Conservation (phyloP, 1,140 invertebrate genomes). For the Neodiprion fabricii region DNA sequence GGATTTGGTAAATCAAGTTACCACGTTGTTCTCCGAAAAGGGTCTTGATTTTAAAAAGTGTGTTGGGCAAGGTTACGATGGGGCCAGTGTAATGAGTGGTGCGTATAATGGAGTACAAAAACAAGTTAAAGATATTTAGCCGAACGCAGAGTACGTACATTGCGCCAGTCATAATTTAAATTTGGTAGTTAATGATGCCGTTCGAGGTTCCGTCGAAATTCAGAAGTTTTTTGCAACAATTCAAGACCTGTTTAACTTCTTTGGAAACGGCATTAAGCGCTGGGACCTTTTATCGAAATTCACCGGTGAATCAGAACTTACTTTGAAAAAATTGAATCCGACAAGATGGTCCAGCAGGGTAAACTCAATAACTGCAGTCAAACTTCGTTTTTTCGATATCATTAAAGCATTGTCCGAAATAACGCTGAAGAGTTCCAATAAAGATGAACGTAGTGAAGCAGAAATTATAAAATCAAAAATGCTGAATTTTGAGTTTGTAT, state of each 20-base stretch:
- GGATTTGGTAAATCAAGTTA: not conserved
- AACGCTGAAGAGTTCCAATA: not conserved
- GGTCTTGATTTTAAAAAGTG: slow-evolving; percentile 27
- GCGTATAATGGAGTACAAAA: slow-evolving; percentile 31
- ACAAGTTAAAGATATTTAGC: slow-evolving; percentile 23
- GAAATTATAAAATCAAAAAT: too few relatives aligned
- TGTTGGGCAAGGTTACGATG: slow-evolving; percentile 31
- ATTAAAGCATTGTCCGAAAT: slow-evolving; percentile 6
- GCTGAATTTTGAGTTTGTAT: too few relatives aligned
- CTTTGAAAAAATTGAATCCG: slow-evolving; percentile 20
- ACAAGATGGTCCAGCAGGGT: slow-evolving; percentile 18
- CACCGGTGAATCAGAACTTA: slow-evolving; percentile 17
- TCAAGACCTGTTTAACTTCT: slow-evolving; percentile 21
- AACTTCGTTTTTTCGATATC: slow-evolving; percentile 15
- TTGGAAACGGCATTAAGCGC: slow-evolving; percentile 19
- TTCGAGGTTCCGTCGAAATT: slow-evolving; percentile 34
- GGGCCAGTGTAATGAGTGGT: slow-evolving; percentile 24
- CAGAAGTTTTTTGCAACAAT: slow-evolving; percentile 21
- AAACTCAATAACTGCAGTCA: slow-evolving; percentile 9
- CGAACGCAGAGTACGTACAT: not conserved
- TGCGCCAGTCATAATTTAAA: slow-evolving; percentile 42
- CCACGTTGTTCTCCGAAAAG: slow-evolving; percentile 11
- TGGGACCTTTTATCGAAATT: slow-evolving; percentile 17
- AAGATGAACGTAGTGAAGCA: too few relatives aligned
- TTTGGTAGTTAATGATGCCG: slow-evolving; percentile 39